Evolutionary conservation across 2,888 invertebrate species (phyloP).

Genomic region (Hartigia nigra): DNA sequence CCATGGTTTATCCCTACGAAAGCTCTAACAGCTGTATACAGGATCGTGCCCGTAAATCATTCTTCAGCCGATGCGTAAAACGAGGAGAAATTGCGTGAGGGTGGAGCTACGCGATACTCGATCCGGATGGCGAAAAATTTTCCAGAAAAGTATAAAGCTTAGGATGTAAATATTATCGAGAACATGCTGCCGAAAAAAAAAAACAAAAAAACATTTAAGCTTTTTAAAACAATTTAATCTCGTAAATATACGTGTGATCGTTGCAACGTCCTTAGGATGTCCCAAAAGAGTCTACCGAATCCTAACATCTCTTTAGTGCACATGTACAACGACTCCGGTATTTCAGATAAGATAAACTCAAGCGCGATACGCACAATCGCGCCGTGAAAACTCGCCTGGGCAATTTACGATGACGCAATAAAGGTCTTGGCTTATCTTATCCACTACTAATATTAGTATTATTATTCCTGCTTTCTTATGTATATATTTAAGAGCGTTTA

Average conservation of each 20-base stretch:
- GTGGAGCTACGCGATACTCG: neutral
- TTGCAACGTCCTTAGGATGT: neutral
- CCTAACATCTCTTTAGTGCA: neutral
- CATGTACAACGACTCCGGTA: neutral
- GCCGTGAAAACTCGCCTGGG: neutral
- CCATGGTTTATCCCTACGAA: neutral
- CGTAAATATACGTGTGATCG: neutral
- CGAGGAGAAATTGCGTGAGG: neutral
- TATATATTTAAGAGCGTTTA: neutral
- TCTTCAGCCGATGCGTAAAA: neutral
- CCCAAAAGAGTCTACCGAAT: neutral
- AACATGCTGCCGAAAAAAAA: neutral
- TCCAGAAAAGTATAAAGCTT: neutral
- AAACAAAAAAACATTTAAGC: neutral
- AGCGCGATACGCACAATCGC: neutral
- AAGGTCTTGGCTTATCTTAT: neutral
- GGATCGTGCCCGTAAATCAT: neutral
- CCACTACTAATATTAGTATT: neutral
- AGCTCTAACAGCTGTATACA: neutral
- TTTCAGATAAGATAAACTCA: neutral
- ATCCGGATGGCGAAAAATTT: neutral
- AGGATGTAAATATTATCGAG: neutral
- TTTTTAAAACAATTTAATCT: neutral
- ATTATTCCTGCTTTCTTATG: neutral
- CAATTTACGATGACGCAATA: slow-evolving; percentile 1